Evolutionary conservation across 2,113 vertebrate genomes (phyloP), one percentile per base, ranked within the genome.

Genomic region (Lasiurus borealis): DNA sequence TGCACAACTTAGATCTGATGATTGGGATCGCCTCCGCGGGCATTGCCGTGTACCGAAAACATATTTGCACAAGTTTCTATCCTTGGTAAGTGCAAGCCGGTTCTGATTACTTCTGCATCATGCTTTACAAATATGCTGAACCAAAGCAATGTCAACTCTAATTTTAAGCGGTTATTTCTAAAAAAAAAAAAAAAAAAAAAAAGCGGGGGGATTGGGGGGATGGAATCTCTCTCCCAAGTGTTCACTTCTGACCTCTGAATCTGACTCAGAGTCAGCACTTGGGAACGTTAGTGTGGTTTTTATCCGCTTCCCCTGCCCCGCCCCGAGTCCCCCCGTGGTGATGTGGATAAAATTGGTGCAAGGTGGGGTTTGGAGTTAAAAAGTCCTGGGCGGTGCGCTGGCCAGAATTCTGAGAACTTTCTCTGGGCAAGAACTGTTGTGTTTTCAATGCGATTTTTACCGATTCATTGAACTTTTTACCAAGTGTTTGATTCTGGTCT

Each of bases 11-110:
- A 94, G 98, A 99, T 87, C 98, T 99, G 46, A 98, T 98, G 98
- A 99, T 99, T 97, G 99, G 99, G 64, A 99, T 99, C 97, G 98
- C 99, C 96, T 99, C 99, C 0, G 97, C 99, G 88, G 99, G 99
- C 59, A 99, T 99, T 52, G 99, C 99, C 92, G 98, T 99, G 48
- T 99, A 99, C 98, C 99, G 99, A 95, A 99, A 99, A 98, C 98
- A 98, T 95, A 99, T 99, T 98, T 99, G 99, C 96, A 99, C 99
- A 97, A 99, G 99, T 98, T 99, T 99, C 98, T 99, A 99, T 98
- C 99, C 99, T 90, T 99, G 99, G 99, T 99, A 98, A 99, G 98
- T 98, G 96, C 68, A 91, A 34, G 80, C 75, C 66, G 50, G 48
- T 96, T 96, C 31, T 88, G 64, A 77, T 92, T 96, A 46, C 52